A percentile compares a stretch with the other conserved stretches of the same genome.
Conservation (phyloP, 2,888 invertebrate genomes). For the Yponomeuta evonymella region DNA sequence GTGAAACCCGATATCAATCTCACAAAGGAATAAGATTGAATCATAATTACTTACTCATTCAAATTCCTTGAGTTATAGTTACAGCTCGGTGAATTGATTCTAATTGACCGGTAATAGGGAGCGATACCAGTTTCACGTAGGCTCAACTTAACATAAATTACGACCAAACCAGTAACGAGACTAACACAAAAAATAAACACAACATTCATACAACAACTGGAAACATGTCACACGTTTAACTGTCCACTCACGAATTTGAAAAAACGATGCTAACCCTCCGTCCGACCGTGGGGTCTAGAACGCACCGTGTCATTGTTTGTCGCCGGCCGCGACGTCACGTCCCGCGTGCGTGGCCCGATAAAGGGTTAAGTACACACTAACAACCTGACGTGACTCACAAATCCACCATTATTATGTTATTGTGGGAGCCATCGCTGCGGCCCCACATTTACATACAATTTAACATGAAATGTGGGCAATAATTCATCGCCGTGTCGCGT, state of each 20-base stretch:
- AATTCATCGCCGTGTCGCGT: constrained; percentile 67
- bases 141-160: not conserved
- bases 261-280: constrained; percentile 24
- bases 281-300: constrained; percentile 25
- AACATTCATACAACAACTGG: constrained; percentile 20
- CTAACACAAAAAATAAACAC: constrained; percentile 28
- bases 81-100: not conserved
- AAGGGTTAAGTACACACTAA: constrained; percentile 76
- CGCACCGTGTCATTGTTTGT: constrained; percentile 41
- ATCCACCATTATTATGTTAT: constrained; percentile 76
- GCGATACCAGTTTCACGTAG: not conserved
- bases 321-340: constrained; percentile 58
- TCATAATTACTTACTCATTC: not conserved
- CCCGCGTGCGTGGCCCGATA: constrained; percentile 72
- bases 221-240: constrained; percentile 49
- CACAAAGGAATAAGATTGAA: not conserved
- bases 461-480: constrained; percentile 74
- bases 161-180: constrained; percentile 25
- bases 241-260: constrained; percentile 41
- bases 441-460: constrained; percentile 73
- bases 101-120: not conserved
- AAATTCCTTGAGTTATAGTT: not conserved
- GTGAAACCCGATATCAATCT: not conserved
- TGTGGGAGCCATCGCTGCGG: constrained; percentile 69
- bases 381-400: constrained; percentile 75